These are phyloP conservation scores for Scomber colias DNA, from an alignment of 2,113 vertebrate species.

Conservation along the genomic window DNA sequence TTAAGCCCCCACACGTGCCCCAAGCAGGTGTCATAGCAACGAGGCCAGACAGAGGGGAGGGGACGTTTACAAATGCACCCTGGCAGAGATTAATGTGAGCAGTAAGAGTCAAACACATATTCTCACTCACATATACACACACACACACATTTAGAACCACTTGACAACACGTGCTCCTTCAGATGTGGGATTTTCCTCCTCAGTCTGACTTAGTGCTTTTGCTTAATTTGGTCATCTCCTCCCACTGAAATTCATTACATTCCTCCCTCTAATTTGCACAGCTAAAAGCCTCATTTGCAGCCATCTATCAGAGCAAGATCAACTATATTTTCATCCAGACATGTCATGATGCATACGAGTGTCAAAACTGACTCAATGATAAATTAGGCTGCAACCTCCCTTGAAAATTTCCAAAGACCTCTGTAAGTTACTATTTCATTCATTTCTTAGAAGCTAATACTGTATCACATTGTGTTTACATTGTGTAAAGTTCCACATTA, in stretches of 20 bases:
- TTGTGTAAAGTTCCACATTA: background rate
- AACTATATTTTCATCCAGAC: background rate
- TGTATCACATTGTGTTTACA: background rate
- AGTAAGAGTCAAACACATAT: background rate
- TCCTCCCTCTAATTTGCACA: constrained; percentile 50
- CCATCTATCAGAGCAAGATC: constrained; percentile 3
- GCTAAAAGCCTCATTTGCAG: constrained; percentile 37
- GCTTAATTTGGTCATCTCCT: constrained; percentile 41
- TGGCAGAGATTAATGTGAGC: background rate
- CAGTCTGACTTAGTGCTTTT: constrained; percentile 37
- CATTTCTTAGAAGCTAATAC: background rate
- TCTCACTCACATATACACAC: background rate
- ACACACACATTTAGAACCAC: constrained; percentile 1
- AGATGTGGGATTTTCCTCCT: constrained; percentile 40
- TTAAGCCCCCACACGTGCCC: constrained; percentile 64
- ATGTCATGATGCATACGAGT: background rate
- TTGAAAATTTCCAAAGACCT: background rate
- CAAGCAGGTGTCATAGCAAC: constrained; percentile 78
- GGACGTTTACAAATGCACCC: background rate
- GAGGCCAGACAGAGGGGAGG: constrained; percentile 20
- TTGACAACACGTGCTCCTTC: constrained; percentile 16
- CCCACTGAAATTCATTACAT: constrained; percentile 20
- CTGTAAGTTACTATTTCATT: background rate
- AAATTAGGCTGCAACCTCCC: background rate
- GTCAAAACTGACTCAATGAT: background rate